phyloP scores from a whole-genome alignment of 2,797 vertebrate genomes.

The Mormyrops attenuatus region DNA sequence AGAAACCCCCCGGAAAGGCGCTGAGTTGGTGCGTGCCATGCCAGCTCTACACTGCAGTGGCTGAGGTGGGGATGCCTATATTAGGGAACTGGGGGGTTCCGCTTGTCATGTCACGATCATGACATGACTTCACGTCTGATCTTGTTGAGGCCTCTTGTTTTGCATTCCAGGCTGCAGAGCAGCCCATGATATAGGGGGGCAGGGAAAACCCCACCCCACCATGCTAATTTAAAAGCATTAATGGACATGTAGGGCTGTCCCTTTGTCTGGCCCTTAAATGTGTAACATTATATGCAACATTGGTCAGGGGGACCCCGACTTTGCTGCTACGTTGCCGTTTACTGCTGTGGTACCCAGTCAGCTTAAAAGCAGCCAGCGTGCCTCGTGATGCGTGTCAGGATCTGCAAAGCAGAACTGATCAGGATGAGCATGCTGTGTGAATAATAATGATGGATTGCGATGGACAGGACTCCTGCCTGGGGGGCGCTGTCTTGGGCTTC shows the following conservation, averaged over 20 bases:
- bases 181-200: background rate
- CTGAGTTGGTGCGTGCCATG: background rate
- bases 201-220: background rate
- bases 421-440: background rate
- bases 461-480: background rate
- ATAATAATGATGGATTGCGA: background rate
- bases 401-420: background rate
- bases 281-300: background rate
- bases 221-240: conserved; percentile 37
- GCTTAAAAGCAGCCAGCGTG: background rate
- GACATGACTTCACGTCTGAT: conserved; percentile 59
- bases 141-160: conserved; percentile 43
- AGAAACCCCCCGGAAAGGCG: background rate
- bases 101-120: conserved; percentile 57
- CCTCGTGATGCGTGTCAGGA: background rate
- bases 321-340: background rate
- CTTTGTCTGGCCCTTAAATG: conserved; percentile 26
- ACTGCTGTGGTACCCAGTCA: background rate
- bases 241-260: conserved; percentile 28
- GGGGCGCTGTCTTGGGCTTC: background rate
- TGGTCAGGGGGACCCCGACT: background rate
- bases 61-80: conserved; percentile 21
- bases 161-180: conserved; percentile 37
- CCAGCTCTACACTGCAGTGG: background rate
- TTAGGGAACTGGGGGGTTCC: conserved; percentile 19